These are phyloP conservation scores for Saccostrea glomerata DNA, from an alignment of 1,140 invertebrate species.

Conservation along the genomic window DNA sequence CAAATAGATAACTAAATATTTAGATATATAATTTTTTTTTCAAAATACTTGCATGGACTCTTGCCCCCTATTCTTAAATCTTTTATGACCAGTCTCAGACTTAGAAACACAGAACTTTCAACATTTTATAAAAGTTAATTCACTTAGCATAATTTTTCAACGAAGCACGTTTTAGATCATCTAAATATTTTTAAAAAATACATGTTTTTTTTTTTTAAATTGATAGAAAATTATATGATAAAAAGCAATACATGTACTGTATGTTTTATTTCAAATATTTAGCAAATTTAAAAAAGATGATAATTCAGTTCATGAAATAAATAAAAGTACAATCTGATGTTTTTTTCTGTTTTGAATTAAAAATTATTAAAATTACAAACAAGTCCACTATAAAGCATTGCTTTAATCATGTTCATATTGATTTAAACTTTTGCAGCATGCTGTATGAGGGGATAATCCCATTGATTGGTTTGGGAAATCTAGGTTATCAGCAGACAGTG, in stretches of 20 bases:
- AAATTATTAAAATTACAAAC: neutral
- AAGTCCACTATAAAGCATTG: neutral
- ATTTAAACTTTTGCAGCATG: conserved; percentile 20
- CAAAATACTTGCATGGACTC: too few species aligned
- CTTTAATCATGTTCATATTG: neutral
- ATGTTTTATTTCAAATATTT: neutral
- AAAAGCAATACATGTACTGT: neutral
- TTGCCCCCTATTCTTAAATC: too few species aligned
- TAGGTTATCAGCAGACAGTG: conserved; percentile 28
- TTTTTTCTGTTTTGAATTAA: neutral
- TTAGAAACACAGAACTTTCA: too few species aligned
- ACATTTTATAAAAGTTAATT: too few species aligned
- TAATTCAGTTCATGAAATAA: neutral
- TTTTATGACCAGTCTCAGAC: too few species aligned
- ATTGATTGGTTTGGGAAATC: neutral
- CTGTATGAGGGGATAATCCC: neutral
- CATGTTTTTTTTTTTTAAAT: neutral
- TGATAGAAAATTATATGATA: neutral
- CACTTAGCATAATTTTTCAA: too few species aligned
- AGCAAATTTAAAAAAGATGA: neutral
- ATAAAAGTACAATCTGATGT: neutral
- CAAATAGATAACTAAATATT: too few species aligned
- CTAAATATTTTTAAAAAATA: too few species aligned
- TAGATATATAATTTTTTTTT: too few species aligned
- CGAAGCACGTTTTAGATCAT: too few species aligned